These are phyloP conservation scores for Chitala chitala DNA, from an alignment of 2,113 vertebrate genomes.

Conservation along the genomic window DNA sequence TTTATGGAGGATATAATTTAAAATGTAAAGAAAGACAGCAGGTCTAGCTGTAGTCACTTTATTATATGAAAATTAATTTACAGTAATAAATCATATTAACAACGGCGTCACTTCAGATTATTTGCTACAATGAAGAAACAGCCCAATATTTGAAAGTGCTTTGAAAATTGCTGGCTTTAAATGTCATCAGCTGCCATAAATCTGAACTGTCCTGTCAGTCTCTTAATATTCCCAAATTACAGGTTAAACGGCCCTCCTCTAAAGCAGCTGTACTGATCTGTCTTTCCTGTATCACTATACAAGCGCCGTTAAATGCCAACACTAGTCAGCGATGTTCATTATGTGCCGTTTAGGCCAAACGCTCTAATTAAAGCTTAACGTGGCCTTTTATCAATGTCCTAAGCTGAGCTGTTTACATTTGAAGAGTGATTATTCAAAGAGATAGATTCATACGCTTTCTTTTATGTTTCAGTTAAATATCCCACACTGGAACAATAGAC, in stretches of 20 bases:
- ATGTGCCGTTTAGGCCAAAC: slow-evolving; percentile 8
- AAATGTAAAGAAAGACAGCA: neutral
- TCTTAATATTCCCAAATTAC: neutral
- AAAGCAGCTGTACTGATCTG: neutral
- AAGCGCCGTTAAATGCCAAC: neutral
- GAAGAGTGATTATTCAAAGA: neutral
- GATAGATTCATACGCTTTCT: neutral
- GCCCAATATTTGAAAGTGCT: neutral
- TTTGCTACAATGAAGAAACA: neutral
- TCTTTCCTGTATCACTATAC: slow-evolving; percentile 16
- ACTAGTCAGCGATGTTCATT: neutral
- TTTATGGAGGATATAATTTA: neutral
- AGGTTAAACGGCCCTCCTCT: neutral
- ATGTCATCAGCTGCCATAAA: slow-evolving; percentile 1
- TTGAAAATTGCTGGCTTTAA: neutral
- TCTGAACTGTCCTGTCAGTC: slow-evolving; percentile 13
- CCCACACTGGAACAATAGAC: too few species aligned
- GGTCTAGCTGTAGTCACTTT: neutral
- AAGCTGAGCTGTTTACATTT: neutral
- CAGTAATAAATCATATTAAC: neutral
- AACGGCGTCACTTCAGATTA: neutral
- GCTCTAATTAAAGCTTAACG: slow-evolving; percentile 1
- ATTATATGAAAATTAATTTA: neutral
- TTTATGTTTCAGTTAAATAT: slow-evolving; percentile 11
- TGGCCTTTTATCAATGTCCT: neutral